These are phyloP conservation scores for Laterallus jamaicensis DNA, from an alignment of 2,113 vertebrate species.

Conservation along the genomic window DNA sequence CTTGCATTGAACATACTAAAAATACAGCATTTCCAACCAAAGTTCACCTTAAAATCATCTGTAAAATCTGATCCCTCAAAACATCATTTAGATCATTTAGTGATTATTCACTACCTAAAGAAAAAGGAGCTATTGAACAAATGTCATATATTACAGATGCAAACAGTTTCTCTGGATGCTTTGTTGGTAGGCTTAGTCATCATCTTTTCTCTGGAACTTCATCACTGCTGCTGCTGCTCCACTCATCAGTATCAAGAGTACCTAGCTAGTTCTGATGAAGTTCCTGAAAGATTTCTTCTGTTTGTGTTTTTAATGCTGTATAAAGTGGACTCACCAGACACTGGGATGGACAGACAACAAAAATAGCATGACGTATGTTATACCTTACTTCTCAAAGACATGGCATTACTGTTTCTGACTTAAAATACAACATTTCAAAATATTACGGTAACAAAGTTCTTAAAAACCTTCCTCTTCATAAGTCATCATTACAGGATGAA, in stretches of 20 bases:
- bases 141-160: conserved; percentile 59
- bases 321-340: conserved; percentile 85
- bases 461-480: background rate
- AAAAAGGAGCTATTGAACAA: background rate
- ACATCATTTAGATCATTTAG: background rate
- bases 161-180: conserved; percentile 35
- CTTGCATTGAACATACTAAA: background rate
- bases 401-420: background rate
- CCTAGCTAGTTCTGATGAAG: conserved; percentile 38
- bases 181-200: conserved; percentile 69
- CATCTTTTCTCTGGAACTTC: conserved; percentile 78
- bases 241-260: conserved; percentile 52
- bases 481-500: background rate
- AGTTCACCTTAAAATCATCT: background rate
- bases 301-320: conserved; percentile 80
- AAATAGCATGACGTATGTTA: background rate
- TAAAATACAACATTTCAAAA: background rate
- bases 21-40: background rate
- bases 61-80: background rate
- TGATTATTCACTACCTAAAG: background rate
- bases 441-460: background rate
- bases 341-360: conserved; percentile 68
- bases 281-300: conserved; percentile 68
- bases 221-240: conserved; percentile 60
- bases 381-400: background rate